Base-by-base conservation (phyloP, 2,888 invertebrate genomes). In the Stomorhina lunata region DNA sequence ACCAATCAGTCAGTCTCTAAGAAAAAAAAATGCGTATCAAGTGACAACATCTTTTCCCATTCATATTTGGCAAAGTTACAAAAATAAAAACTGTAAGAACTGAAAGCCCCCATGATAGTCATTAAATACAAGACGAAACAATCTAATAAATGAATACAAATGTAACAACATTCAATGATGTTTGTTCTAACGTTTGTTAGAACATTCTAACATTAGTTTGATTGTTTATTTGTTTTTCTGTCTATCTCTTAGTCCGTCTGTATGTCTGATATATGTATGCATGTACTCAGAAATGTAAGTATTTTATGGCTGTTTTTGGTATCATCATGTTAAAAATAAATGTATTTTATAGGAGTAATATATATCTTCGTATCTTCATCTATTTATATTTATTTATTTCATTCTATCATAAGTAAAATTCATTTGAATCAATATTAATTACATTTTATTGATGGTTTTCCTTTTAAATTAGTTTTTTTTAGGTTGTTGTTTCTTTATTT, bases 351-450 rank as follows among this genome's bases (percentile, higher is more conserved):
- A n/a, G 20, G 4, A 10, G 20, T 25, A 20, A 3, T n/a, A 1
- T 45, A 32, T 75, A 32, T 25, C n/a, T n/a, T n/a, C n/a, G n/a
- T n/a, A n/a, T n/a, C n/a, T n/a, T n/a, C 43, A 37, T 59, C 25
- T 59, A 48, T 72, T 20, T 59, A 25, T n/a, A n/a, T 43, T 7
- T 43, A n/a, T 43, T n/a, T 43, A 6, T 43, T 43, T 43, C 4
- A 10, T 34, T 34, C 43, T 55, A 20, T 17, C 43, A 37, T 27
- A 61, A 29, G 3, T 55, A 22, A 43, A 25, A 63, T 45, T 43
- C 68, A 72, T 72, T 81, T 48, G 72, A 77, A 73, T 73, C 72
- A 81, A 81, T 81, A 73, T 81, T 77, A 73, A 73, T 73, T 77
- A 73, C 55, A 81, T 73, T 81, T 72, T 77, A 77, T 72, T 81